Evolutionary conservation across 2,888 invertebrate genomes (phyloP).

Genomic region (Leptogaster cylindrica): DNA sequence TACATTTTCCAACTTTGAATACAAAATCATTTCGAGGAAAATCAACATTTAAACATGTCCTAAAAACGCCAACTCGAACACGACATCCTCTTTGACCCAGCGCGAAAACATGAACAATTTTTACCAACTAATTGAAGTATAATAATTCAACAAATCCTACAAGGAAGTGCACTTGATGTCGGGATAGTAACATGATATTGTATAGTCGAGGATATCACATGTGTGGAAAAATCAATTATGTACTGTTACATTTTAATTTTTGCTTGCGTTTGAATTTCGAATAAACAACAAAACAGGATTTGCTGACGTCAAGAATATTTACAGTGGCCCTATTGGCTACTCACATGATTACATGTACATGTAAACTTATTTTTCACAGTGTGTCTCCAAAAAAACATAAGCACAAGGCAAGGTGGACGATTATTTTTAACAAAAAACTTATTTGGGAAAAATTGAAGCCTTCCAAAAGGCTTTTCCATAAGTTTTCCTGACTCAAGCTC

Average conservation of each 20-base stretch:
- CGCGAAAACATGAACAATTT: no score
- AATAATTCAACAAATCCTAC: no score
- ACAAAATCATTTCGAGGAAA: no score
- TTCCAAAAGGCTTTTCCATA: conserved; percentile 32
- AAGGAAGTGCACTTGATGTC: no score
- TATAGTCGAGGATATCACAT: no score
- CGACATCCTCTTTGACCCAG: no score
- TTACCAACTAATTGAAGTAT: no score
- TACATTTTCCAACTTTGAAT: no score
- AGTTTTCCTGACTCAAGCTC: conserved; percentile 16
- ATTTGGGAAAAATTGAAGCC: conserved; percentile 25
- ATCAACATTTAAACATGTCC: no score
- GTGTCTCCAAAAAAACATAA: conserved; percentile 6
- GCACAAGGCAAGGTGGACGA: conserved; percentile 13
- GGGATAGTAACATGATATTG: no score
- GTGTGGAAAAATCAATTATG: not conserved
- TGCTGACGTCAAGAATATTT: not conserved
- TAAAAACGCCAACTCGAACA: no score
- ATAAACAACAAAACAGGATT: not conserved
- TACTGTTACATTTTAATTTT: not conserved
- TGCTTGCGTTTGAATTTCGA: not conserved
- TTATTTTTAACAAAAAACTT: conserved; percentile 20
- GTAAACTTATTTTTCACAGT: not conserved
- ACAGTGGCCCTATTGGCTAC: not conserved
- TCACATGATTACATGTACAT: not conserved